Evolutionary conservation across 2,888 invertebrate genomes (phyloP).

Genomic region (Leptopilina syphax): DNA sequence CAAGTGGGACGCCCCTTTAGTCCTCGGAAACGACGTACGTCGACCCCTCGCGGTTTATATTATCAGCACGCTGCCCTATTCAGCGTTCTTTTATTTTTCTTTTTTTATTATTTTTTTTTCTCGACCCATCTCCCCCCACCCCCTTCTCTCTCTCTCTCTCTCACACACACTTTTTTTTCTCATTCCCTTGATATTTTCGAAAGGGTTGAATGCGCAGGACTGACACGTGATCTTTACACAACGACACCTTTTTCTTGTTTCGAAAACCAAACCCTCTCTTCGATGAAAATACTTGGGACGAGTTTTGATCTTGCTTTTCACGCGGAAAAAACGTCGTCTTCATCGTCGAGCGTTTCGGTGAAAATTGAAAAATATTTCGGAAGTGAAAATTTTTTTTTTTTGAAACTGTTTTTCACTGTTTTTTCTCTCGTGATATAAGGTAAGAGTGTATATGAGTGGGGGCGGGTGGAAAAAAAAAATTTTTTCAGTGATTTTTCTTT

Average conservation of each 20-base stretch:
- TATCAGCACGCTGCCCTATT: conserved; percentile 8
- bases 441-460: no score
- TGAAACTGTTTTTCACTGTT: no score
- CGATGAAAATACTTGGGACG: background rate
- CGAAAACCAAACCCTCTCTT: background rate
- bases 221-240: conserved; percentile 26
- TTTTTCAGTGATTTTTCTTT: no score
- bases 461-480: no score
- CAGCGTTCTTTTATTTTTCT: background rate
- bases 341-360: background rate
- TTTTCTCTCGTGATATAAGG: no score
- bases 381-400: background rate
- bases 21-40: conserved; percentile 37
- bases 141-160: no score
- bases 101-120: no score
- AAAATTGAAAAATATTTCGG: background rate
- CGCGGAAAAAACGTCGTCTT: conserved; percentile 2
- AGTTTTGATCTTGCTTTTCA: conserved; percentile 23
- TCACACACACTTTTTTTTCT: no score
- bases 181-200: no score
- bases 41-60: background rate
- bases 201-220: conserved; percentile 27
- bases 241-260: background rate
- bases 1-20: conserved; percentile 20
- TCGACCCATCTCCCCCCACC: no score